Base-by-base conservation (phyloP, 2,888 invertebrate genomes). In the Spodoptera littoralis region DNA sequence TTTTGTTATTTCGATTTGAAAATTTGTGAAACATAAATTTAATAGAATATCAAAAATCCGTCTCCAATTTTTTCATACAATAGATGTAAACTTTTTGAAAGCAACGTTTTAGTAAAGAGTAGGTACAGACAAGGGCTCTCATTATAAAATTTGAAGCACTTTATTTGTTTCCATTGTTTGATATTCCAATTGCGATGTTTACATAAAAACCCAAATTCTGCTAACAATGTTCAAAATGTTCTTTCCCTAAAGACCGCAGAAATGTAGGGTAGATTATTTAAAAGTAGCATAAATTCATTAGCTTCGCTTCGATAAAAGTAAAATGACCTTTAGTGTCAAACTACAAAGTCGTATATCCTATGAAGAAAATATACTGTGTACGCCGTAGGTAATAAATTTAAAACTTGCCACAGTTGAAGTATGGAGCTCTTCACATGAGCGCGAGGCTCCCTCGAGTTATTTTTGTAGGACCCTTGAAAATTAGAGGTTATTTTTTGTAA, bases 321-420 rank as follows among this genome's bases (percentile, higher is more conserved):
- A 80, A 77, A 61, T 55, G 45, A 75, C 58, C 68, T 75, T 51
- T 63, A 60, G 6, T 53, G 42, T 47, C 22, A 60, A 64, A 64
- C 50, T 51, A 22, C 49, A 69, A 65, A 66, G 73, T 57, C 58
- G 60, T 52, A 61, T 69, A 64, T 70, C 52, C 65, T 74, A 77
- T 68, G 47, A 66, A 62, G 50, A 52, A 50, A 60, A 57, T 57
- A 65, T 71, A 68, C 65, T 69, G 63, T 60, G 57, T 48, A 41
- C 62, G 62, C 53, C 64, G 36, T 52, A 43, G 44, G 72, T 60
- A 68, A 79, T 80, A 83, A 77, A 82, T 76, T 76, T 69, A 45
- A 75, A 77, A 74, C 54, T 73, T 56, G 60, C 71, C 51, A 62
- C 62, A 65, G 60, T 55, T 71, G 53, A 74, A 68, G 70, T 67